Base-by-base conservation (phyloP, 2,888 invertebrate genomes). In the Pterostichus niger region DNA sequence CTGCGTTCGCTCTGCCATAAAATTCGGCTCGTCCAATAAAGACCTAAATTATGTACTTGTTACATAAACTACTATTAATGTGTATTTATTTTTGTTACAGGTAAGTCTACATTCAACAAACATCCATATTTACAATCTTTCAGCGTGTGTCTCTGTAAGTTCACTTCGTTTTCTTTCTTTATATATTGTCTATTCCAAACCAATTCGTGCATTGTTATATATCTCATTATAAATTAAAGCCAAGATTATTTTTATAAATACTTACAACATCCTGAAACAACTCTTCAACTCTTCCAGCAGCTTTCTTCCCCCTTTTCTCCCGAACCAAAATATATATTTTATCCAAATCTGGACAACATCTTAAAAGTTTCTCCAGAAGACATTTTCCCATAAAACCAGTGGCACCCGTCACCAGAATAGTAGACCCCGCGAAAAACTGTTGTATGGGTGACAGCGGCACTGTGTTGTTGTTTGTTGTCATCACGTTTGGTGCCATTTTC, bases 241-340 rank as follows among this genome's bases (percentile, higher is more conserved):
- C 24, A 24, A 3, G 1, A 24, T 24, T 2, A 24, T 24, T 24
- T 24, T 2, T 24, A 24, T 15, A 15, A 56, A 9, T 33, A 89
- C 91, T 90, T 84, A 93, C 93, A 85, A 91, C 90, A 84, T 93
- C 91, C 79, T 92, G 91, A 84, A 92, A 91, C 83, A 93, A 90
- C 82, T 93, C 92, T 49, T 92, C 91, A 13, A 93, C 86, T 9
- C 82, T 35, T n/a, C 33, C 90, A 2, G 88, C 86, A 0, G 91
- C 90, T 1, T 91, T 91, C 84, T 92, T 92, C 44, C 92, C 92
- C 84, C 92, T 92, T 88, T 93, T 93, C 0, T 92, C 90, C 64
- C 93, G 89, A 0, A 92, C 90, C 6, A 93, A 86, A 35, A 92
- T 86, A 84, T 91, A 92, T 75, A 93, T 88, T 84, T 87, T 90